Evolutionary conservation across 2,888 invertebrate species (phyloP).

Genomic region (Arctia plantaginis): DNA sequence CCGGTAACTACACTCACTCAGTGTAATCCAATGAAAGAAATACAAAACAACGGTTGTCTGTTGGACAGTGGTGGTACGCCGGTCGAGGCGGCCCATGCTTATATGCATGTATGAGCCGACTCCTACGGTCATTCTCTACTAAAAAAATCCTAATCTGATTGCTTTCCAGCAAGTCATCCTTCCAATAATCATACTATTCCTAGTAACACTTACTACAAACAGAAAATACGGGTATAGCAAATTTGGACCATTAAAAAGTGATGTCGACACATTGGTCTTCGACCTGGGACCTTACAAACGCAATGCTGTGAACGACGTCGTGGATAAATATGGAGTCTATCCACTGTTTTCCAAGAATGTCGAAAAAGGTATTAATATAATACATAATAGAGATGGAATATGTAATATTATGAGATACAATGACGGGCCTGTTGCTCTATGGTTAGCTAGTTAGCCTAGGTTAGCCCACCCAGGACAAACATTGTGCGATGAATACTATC

Average conservation of each 20-base stretch:
- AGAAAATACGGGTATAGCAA: not conserved
- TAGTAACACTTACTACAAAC: slow-evolving; percentile 34
- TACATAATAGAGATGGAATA: not conserved
- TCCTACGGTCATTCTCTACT: too few relatives aligned
- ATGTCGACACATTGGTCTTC: slow-evolving; percentile 3
- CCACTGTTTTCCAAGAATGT: slow-evolving; percentile 20
- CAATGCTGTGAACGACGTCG: not conserved
- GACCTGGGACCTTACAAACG: slow-evolving; percentile 12
- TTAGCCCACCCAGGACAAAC: not conserved
- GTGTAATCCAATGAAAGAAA: too few relatives aligned
- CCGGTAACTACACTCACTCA: too few relatives aligned
- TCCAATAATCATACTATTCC: slow-evolving; percentile 24
- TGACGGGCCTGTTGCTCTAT: not conserved
- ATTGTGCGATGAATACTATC: not conserved
- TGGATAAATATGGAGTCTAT: not conserved
- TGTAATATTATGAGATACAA: not conserved
- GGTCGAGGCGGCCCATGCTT: too few relatives aligned
- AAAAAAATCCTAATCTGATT: not conserved
- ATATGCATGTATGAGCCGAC: too few relatives aligned
- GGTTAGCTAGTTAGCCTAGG: too few relatives aligned
- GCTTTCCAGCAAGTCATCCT: slow-evolving; percentile 29
- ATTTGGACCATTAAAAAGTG: not conserved
- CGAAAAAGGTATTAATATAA: slow-evolving; percentile 25
- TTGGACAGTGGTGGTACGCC: too few relatives aligned
- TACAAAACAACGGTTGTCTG: too few relatives aligned